Base-by-base conservation (phyloP, 2,113 vertebrate genomes). In the Apeltes quadracus region DNA sequence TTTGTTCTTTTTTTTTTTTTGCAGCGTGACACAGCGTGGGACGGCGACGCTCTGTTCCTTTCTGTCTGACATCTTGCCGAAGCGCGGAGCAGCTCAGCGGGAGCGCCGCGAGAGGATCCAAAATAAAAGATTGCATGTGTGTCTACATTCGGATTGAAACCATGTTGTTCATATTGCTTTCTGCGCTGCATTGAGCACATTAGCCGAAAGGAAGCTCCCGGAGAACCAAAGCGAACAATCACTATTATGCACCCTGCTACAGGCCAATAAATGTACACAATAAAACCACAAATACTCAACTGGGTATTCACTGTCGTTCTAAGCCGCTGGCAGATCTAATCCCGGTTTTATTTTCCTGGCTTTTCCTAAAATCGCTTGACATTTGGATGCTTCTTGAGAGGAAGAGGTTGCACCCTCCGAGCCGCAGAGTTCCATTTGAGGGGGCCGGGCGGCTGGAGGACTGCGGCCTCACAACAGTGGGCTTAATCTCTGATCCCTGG, bases 401-500 rank as follows among this genome's bases (percentile, higher is more conserved):
- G 22, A 54, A 54, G 46, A 69, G 38, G 57, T 20, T 14, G 65
- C 55, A 48, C 55, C 18, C 36, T 34, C 56, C 66, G 73, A 82
- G 78, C 54, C 70, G 69, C 25, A 22, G 44, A 77, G 48, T 59
- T 59, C 68, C 4, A 63, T 54, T 51, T 54, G 79, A 73, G 50
- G 54, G 56, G 55, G 61, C 48, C 50, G 46, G 38, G 82, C 78
- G 87, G 76, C 81, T 80, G 81, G 69, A 9, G 5, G 58, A 73
- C 66, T 74, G 51, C 54, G 56, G 44, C 56, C 53, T 63, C 27
- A 15, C 23, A 14, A 76, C 72, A 76, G 2, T 65, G 72, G 29
- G 75, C 64, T 79, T 87, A 87, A 82, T 82, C 81, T 78, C 73
- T 73, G 56, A 81, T 79, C 74, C 48, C 72, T 83, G 23, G 18